Conservation (phyloP, 2,797 vertebrate species). For the Naso thynnoides region DNA sequence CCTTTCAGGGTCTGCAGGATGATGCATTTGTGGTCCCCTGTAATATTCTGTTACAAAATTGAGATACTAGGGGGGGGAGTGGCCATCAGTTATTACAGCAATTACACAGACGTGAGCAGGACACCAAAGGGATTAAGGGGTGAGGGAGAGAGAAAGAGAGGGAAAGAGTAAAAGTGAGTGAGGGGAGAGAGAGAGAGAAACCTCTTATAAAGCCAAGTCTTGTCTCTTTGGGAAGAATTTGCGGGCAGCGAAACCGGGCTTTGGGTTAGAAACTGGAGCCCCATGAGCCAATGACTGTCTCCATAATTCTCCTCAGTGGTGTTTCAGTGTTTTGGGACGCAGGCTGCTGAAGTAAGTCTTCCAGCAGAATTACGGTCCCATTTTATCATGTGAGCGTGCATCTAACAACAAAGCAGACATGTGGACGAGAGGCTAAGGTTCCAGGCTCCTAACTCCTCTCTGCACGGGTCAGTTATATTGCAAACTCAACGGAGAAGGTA, state of each 20-base stretch:
- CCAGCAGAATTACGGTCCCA: slow-evolving; percentile 46
- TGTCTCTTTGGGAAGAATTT: slow-evolving; percentile 67
- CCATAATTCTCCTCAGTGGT: slow-evolving; percentile 55
- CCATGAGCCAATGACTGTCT: slow-evolving; percentile 50
- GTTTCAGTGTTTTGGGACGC: slow-evolving; percentile 35
- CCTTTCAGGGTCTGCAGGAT: not conserved
- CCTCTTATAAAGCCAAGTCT: slow-evolving; percentile 77
- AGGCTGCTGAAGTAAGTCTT: slow-evolving; percentile 43
- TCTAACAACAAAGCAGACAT: slow-evolving; percentile 68
- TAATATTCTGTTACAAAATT: slow-evolving; percentile 27
- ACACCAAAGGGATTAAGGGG: slow-evolving; percentile 54
- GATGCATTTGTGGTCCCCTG: not conserved
- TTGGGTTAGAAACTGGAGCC: slow-evolving; percentile 59
- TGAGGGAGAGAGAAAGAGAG: slow-evolving; percentile 52
- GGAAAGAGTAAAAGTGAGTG: slow-evolving; percentile 31
- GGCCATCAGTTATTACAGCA: slow-evolving; percentile 69
- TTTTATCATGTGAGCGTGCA: slow-evolving; percentile 50
- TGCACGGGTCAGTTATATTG: slow-evolving; percentile 49
- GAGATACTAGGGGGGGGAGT: slow-evolving; percentile 23
- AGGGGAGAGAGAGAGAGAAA: slow-evolving; percentile 45
- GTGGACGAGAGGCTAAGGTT: slow-evolving; percentile 68
- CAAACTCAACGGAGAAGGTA: slow-evolving; percentile 66
- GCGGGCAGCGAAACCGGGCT: slow-evolving; percentile 51
- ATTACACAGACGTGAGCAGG: slow-evolving; percentile 63
- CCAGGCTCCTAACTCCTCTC: slow-evolving; percentile 48